Percentiles rank a stretch among this genome's conserved stretches.
Conservation (phyloP, 2,888 invertebrate genomes). For the Sabellastarte sp. region DNA sequence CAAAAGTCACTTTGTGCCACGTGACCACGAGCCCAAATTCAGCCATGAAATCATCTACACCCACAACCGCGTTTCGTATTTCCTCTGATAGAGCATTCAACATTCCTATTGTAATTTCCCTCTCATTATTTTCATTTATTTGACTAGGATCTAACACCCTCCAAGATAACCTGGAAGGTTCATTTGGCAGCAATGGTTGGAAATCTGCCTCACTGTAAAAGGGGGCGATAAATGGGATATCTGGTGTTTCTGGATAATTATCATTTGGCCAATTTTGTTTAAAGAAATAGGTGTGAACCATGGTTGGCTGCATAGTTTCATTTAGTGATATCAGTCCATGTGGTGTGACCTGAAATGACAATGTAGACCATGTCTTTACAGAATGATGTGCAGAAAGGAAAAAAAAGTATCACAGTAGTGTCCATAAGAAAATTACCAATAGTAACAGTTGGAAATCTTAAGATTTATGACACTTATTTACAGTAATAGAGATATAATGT, state of each 20-base stretch:
- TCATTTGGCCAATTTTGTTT: constrained; percentile 10
- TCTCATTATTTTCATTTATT: neutral
- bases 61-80: constrained; percentile 2
- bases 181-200: neutral
- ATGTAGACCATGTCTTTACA: too few species aligned
- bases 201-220: constrained; percentile 28
- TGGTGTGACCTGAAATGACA: too few species aligned
- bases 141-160: constrained; percentile 2
- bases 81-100: neutral
- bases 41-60: constrained; percentile 1
- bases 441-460: too few species aligned
- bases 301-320: too few species aligned
- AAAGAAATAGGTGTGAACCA: too few species aligned
- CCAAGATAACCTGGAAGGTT: constrained; percentile 4
- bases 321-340: too few species aligned
- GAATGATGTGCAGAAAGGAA: too few species aligned
- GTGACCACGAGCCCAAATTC: constrained; percentile 8
- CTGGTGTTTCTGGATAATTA: constrained; percentile 14
- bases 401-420: too few species aligned
- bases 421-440: too few species aligned
- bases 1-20: constrained; percentile 6
- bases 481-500: too few species aligned
- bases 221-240: constrained; percentile 39
- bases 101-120: constrained; percentile 8
- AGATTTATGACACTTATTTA: too few species aligned